These are phyloP conservation scores for Leuctra nigra DNA, from an alignment of 2,888 invertebrate genomes.

Conservation along the genomic window DNA sequence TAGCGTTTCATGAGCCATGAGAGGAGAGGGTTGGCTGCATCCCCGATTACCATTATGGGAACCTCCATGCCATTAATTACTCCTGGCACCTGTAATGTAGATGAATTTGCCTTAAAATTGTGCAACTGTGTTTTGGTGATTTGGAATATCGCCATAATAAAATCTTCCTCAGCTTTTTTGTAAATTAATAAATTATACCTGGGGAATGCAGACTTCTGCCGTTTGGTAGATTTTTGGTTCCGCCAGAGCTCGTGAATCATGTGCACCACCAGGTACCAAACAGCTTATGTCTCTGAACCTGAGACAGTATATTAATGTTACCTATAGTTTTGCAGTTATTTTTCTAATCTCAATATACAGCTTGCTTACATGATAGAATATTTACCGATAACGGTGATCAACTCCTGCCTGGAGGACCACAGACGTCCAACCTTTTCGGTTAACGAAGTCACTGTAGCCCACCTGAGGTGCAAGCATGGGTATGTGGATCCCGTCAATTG, in stretches of 20 bases:
- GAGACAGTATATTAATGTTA: background rate
- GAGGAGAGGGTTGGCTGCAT: conserved; percentile 30
- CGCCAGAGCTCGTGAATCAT: conserved; percentile 4
- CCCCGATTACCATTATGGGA: conserved; percentile 30
- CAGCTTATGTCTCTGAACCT: conserved; percentile 21
- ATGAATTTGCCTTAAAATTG: background rate
- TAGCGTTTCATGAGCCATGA: conserved; percentile 31
- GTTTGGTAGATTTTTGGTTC: background rate
- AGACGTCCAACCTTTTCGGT: conserved; percentile 31
- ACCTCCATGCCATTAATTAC: conserved; percentile 24
- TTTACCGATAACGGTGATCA: conserved; percentile 28
- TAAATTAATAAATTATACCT: too few relatives aligned
- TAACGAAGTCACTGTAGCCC: conserved; percentile 30
- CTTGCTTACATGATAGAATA: background rate
- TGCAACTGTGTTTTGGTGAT: background rate
- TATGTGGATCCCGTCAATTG: conserved; percentile 32
- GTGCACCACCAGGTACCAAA: conserved; percentile 16
- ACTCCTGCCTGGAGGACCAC: conserved; percentile 30
- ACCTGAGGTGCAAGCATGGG: conserved; percentile 28
- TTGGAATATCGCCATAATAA: background rate
- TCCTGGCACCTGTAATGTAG: background rate
- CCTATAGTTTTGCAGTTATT: background rate
- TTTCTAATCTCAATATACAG: too few relatives aligned
- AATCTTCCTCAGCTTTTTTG: too few relatives aligned
- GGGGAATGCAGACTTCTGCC: background rate